Evolutionary conservation across 2,797 vertebrate species (phyloP), one percentile per base, ranked within the genome.

Genomic region (Euthynnus affinis): DNA sequence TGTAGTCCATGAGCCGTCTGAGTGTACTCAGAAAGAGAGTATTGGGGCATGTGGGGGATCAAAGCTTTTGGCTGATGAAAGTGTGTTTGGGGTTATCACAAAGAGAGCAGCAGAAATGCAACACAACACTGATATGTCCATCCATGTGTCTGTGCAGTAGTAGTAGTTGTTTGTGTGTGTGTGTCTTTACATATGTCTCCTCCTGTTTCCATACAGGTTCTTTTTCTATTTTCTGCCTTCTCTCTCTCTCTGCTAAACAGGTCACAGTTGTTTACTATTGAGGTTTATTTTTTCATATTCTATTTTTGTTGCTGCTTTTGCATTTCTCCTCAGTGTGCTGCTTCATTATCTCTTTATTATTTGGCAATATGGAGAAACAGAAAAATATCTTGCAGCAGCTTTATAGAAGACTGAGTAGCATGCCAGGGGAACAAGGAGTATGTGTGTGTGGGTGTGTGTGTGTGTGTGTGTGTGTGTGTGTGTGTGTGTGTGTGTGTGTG

Each of bases 21-120:
- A 81, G 63, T 52, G 20, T 42, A 69, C 76, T 81, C 84, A 71
- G 82, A 82, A 59, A 77, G 61, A 51, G 62, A 80, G 81, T 29
- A 66, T 40, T 69, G n/a, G 64, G 74, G 61, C 7, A 37, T 78
- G 72, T 68, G 76, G 57, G 52, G 82, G 86, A 89, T 90, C 85
- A 90, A 90, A 90, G 81, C 65, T 29, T 49, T 57, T 60, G 71
- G 65, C 65, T 76, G 84, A 82, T 80, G 76, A 82, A 76, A 85
- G 80, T 79, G 78, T 82, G 84, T 86, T 82, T 85, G 69, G 40
- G 76, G 78, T 80, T 83, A 74, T 80, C 80, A 72, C 48, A 82
- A 53, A 59, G 27, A 53, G 51, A 74, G 71, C 58, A 63, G 70
- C 44, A 61, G 74, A 27, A 37, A 42, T 40, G 29, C 64, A 12